Base-by-base conservation (phyloP, 2,113 vertebrate species). In the Oryzias woworae region DNA sequence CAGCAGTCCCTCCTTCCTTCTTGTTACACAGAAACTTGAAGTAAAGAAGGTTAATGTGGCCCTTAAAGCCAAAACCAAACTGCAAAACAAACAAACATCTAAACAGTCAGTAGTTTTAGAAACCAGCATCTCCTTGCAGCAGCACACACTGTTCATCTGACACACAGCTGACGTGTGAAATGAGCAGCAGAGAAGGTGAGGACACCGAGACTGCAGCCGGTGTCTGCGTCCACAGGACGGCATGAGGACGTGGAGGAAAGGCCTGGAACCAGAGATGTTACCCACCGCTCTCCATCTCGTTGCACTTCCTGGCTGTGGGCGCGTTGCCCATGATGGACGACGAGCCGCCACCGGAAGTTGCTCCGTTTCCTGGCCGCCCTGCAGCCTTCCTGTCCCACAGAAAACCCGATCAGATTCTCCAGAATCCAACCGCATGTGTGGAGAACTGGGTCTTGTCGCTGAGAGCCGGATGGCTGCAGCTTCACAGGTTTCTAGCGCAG, bases 281-380 rank as follows among this genome's bases (percentile, higher is more conserved):
- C 93, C 87, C 84, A 95, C 94, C 95, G 77, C 94, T 95, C 84
- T 96, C 94, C 89, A 95, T 92, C 87, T 96, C 95, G 86, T 91
- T 94, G 84, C 94, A 94, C 83, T 94, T 95, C 90, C 92, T 95
- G 85, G 94, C 94, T 82, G 95, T 94, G 90, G 94, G 94, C 88
- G 94, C 92, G 93, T 96, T 96, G 91, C 95, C 95, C 95, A 96
- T 94, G 91, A 89, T 92, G 92, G 91, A 89, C 92, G 92, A 90
- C 87, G 78, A 87, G 80, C 85, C 82, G 82, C 78, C 84, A 82
- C 61, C 87, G 62, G 84, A 73, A 69, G 71, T 83, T 84, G 75
- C 70, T 85, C 74, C 84, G 79, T 78, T 80, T 67, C 20, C n/a
- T 54, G 63, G 76, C 77, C 85, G 77, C 73, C 73, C 81, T 46